Evolutionary conservation across 2,797 vertebrate genomes (phyloP), one percentile per base, ranked within the genome.

Genomic region (Cichlasoma orientale): DNA sequence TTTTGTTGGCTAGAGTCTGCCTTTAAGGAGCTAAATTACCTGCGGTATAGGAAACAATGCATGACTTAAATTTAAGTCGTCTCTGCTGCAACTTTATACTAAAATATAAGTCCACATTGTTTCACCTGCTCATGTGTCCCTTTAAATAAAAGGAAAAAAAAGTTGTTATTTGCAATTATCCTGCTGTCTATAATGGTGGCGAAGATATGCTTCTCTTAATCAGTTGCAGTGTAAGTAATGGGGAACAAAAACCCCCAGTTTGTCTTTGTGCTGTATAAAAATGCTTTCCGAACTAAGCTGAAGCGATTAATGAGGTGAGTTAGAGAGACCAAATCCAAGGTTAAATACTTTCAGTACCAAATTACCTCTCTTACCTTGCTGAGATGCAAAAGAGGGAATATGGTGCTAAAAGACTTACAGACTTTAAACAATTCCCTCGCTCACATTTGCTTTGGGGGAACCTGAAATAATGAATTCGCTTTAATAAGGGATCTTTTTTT

Each of bases 381-480:
- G 38, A 50, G 41, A 68, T 50, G 41, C 63, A 72, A 77, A 68
- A 74, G 16, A 54, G 27, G 3, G 27, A 52, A 13, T 82, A 25
- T 23, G 44, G 3, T 10, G 19, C 1, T 8, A 54, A 66, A 71
- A 33, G 9, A 16, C 7, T 6, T 38, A 54, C 3, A 50, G 16
- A 50, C 52, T 70, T 44, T 53, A 2, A 23, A 47, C n/a, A 18
- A 55, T 52, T 29, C 38, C 3, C 16, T 54, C 12, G 31, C 33
- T 25, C 29, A 27, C 23, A 63, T 73, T 53, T 2, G 18, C 31
- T 56, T 44, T 52, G 29, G 19, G 3, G 68, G 16, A 76, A 27
- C 29, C 55, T 36, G n/a, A 68, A 79, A 76, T 63, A 63, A 77
- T 56, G 18, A 61, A 77, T 33, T 21, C 11, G 44, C 19, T 71